Evolutionary conservation across 2,113 vertebrate species (phyloP), one percentile per base, ranked within the genome.

Genomic region (Okapia johnstoni): DNA sequence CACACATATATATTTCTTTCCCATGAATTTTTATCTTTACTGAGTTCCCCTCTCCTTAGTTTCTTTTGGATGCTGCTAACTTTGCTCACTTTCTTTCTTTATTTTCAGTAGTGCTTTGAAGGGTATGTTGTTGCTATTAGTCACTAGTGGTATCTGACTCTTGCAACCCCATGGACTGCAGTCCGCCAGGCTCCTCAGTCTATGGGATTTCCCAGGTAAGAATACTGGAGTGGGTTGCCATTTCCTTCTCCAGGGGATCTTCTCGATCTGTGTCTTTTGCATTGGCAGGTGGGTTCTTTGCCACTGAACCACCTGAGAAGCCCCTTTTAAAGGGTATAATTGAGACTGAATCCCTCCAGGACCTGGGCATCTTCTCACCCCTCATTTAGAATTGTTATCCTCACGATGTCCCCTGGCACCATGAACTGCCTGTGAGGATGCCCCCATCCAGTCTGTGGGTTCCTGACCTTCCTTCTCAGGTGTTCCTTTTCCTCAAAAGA

Each of bases 11-110:
- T 80, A 94, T 7, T 96, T 61, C 90, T 93, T 95, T 16, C 52
- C 87, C 8, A 21, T 57, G n/a, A 88, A n/a, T 93, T 88, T 92
- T 77, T 70, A 84, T 90, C 92, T 94, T 92, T 90, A 57, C 21
- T n/a, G 14, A 30, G 33, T 80, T 90, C 19, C 7, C 50, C 19
- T 95, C 33, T 80, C 43, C 48, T 87, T 30, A 8, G 76, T 81
- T 81, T 57, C 94, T 91, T 84, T 80, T 66, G 77, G 80, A 70
- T 36, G n/a, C 54, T 33, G 43, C 40, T 88, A 46, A 76, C 30
- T 19, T 96, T 70, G 66, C 19, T 70, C 66, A 70, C n/a, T 36
- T 70, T 36, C 63, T n/a, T 66, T 66, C 19, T 70, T 36, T 70
- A 12, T 30, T 94, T 95, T n/a, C 0, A 3, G 54, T 28, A 23